Evolutionary conservation across 2,888 invertebrate genomes (phyloP), one percentile per base, ranked within the genome.

Genomic region (Cantharis flavilabris): DNA sequence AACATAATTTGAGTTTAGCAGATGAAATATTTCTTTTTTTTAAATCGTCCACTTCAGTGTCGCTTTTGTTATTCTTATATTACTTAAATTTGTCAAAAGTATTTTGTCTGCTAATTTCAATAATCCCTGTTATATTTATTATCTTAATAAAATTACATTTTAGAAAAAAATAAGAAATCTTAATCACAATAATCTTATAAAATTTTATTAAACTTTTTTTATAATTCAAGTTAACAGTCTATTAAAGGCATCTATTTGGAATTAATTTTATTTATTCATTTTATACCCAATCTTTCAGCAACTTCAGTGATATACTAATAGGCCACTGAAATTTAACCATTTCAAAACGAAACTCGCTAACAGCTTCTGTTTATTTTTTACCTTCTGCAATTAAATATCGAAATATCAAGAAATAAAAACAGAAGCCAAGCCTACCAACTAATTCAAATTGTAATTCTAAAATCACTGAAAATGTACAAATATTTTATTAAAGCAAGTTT

Each of bases 131-230:
- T 67, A 67, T 67, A 67, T 67, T 67, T 67, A 67, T 67, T 67
- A 67, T 26, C 65, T 67, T 23, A 67, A 20, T 65, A 67, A 67
- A 23, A 26, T 9, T 67, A 67, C 65, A 67, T 67, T 67, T 67
- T 67, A 67, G 65, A 67, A 67, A 26, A 49, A 67, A 67, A 67
- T 67, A 67, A 67, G 65, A 67, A 67, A 67, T 67, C 65, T 67
- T 67, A 67, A 67, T 67, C 65, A 67, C 65, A 20, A 67, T 67
- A 67, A 67, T 67, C 65, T 67, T 67, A 67, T 67, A 67, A 67
- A 67, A 18, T 20, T 67, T 67, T 67, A 23, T 23, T 16, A 67
- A 67, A 67, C 65, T 67, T 67, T 67, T 67, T 67, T 67, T 67
- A 67, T 67, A 67, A 67, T 67, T 67, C 65, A 23, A 67, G 65